Percentiles rank a stretch among this genome's conserved stretches.
phyloP scores from a whole-genome alignment of 2,888 invertebrate genomes.

The Junonia oenone region DNA sequence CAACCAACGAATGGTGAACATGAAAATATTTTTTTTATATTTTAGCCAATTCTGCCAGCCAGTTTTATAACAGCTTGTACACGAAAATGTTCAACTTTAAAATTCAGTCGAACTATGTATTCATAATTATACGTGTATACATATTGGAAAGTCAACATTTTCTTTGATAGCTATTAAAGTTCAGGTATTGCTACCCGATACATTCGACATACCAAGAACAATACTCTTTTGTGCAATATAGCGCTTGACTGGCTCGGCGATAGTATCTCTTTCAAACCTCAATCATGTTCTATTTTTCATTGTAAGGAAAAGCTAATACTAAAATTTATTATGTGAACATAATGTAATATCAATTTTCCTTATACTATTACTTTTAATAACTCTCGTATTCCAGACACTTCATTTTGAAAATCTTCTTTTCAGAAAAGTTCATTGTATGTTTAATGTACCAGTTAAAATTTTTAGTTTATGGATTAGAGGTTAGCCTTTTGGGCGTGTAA shows the following conservation, averaged over 20 bases:
- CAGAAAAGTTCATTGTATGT: no score
- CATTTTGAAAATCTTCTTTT: no score
- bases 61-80: no score
- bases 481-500: no score
- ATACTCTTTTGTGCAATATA: constrained; percentile 63
- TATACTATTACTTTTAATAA: neutral
- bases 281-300: constrained; percentile 63
- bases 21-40: no score
- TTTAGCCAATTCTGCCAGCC: no score
- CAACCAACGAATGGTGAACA: no score
- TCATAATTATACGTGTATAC: neutral
- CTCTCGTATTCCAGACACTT: no score
- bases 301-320: constrained; percentile 51
- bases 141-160: constrained; percentile 11
- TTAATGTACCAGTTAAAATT: no score
- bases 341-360: neutral
- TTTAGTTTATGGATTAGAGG: no score
- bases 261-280: constrained; percentile 59
- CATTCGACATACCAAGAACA: constrained; percentile 71
- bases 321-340: neutral
- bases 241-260: constrained; percentile 55
- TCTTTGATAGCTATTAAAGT: constrained; percentile 48
- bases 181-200: constrained; percentile 59
- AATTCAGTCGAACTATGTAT: neutral
- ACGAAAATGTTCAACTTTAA: neutral